Evolutionary conservation across 2,888 invertebrate species (phyloP).

Genomic region (Ornithoptera alexandrae): DNA sequence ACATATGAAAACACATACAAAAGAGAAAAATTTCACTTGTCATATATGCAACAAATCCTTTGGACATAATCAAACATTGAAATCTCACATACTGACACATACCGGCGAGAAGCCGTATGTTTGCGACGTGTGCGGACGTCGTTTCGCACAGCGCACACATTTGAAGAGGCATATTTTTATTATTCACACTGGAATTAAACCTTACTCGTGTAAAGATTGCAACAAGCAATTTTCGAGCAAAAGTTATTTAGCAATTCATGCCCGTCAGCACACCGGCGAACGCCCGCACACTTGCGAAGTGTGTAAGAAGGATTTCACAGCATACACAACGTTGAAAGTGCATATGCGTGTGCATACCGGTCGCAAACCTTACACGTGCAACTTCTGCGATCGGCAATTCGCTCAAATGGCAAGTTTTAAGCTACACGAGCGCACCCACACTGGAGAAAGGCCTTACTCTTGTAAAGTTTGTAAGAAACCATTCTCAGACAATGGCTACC

Average conservation of each 20-base stretch:
- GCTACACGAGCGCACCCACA: conserved; percentile 64
- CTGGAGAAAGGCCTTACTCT: conserved; percentile 60
- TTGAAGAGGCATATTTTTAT: conserved; percentile 66
- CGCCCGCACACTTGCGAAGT: conserved; percentile 64
- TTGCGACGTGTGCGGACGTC: conserved; percentile 63
- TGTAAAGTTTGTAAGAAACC: conserved; percentile 67
- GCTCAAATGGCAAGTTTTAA: conserved; percentile 71
- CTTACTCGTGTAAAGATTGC: conserved; percentile 59
- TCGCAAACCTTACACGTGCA: conserved; percentile 62
- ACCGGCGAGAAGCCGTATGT: conserved; percentile 66
- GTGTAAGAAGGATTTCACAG: conserved; percentile 67
- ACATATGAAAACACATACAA: conserved; percentile 65
- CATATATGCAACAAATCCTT: conserved; percentile 57
- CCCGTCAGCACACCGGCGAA: conserved; percentile 64
- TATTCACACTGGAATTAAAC: conserved; percentile 63
- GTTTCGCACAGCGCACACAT: conserved; percentile 66
- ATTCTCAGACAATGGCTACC: conserved; percentile 68
- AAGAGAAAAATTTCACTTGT: conserved; percentile 59
- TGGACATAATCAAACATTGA: conserved; percentile 66
- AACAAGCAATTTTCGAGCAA: conserved; percentile 68
- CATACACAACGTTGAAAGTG: conserved; percentile 67
- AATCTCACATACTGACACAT: conserved; percentile 65
- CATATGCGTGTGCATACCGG: conserved; percentile 71
- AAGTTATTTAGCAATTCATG: conserved; percentile 66
- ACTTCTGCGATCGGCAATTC: conserved; percentile 61